Evolutionary conservation across 2,113 vertebrate genomes (phyloP), one percentile per base, ranked within the genome.

Genomic region (Motacilla tschutschensis): DNA sequence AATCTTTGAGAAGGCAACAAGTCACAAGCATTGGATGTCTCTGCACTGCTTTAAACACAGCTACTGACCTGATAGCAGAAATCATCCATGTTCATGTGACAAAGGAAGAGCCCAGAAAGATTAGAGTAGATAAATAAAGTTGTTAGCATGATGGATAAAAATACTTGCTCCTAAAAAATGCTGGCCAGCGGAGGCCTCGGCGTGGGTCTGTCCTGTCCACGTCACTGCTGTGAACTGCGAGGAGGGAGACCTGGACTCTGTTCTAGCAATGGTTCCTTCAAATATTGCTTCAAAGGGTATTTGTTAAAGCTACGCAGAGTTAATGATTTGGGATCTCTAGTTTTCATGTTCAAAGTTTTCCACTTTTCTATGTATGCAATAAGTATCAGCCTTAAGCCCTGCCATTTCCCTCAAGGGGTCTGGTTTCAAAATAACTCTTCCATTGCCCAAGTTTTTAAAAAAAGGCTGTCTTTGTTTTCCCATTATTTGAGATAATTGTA

Each of bases 241-340:
- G 25, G 4, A 3, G 33, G 22, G 21, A 77, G 38, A 41, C 33
- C 50, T 69, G 78, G 55, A 76, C 88, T 82, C 88, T 77, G 55
- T 40, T 76, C 83, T 17, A 48, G 36, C 33, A 40, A n/a, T 2
- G 10, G 12, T 88, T 73, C 69, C 70, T 83, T 60, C 77, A 78
- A 72, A 59, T 77, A 83, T 38, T 55, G 66, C 67, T 79, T 86
- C 69, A 70, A 89, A 79, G 43, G 25, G 31, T 63, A 17, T 75
- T 75, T 79, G 67, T 67, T 63, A 57, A 76, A 35, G 29, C 54
- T 75, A 36, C 20, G 12, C 36, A 33, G 3, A 74, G 86, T 95
- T 92, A 92, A 93, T 90, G 75, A 91, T 88, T 87, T 31, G n/a
- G 57, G 90, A 94, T 88, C 88, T 90, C 66, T 48, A 29, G 44